These are phyloP conservation scores for Corythucha ciliata DNA, from an alignment of 2,888 invertebrate species.

Conservation along the genomic window DNA sequence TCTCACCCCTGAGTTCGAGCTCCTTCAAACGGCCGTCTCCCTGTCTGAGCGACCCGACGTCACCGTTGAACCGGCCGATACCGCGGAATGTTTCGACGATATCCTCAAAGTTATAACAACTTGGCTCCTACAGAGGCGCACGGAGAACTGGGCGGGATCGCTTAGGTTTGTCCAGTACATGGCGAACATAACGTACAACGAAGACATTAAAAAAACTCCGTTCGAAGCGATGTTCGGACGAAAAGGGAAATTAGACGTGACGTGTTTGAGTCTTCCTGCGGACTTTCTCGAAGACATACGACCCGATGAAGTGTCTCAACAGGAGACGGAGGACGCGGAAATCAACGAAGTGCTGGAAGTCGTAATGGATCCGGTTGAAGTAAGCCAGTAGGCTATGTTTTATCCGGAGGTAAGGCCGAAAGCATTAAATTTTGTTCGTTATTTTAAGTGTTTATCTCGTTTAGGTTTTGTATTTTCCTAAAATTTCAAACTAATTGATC, in stretches of 20 bases:
- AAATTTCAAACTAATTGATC: too few relatives aligned
- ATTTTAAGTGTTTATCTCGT: too few relatives aligned
- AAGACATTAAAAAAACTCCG: conserved; percentile 19
- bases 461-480: too few relatives aligned
- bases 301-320: background rate
- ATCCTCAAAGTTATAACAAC: conserved; percentile 13
- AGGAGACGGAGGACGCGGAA: conserved; percentile 9
- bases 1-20: background rate
- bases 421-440: too few relatives aligned
- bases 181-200: conserved; percentile 17
- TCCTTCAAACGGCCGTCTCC: conserved; percentile 7
- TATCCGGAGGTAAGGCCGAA: too few relatives aligned
- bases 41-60: background rate
- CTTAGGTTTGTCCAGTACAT: conserved; percentile 21
- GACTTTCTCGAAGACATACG: conserved; percentile 16
- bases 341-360: conserved; percentile 23
- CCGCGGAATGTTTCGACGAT: conserved; percentile 8
- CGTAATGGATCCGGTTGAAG: too few relatives aligned
- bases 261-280: conserved; percentile 7
- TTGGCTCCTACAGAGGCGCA: conserved; percentile 12
- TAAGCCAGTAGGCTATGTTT: too few relatives aligned
- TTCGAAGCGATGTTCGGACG: conserved; percentile 23
- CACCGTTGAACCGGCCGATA: conserved; percentile 1
- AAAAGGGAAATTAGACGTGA: conserved; percentile 21
- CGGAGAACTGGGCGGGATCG: conserved; percentile 3